These are phyloP conservation scores for Anhinga anhinga DNA, from an alignment of 2,113 vertebrate genomes.

Conservation along the genomic window DNA sequence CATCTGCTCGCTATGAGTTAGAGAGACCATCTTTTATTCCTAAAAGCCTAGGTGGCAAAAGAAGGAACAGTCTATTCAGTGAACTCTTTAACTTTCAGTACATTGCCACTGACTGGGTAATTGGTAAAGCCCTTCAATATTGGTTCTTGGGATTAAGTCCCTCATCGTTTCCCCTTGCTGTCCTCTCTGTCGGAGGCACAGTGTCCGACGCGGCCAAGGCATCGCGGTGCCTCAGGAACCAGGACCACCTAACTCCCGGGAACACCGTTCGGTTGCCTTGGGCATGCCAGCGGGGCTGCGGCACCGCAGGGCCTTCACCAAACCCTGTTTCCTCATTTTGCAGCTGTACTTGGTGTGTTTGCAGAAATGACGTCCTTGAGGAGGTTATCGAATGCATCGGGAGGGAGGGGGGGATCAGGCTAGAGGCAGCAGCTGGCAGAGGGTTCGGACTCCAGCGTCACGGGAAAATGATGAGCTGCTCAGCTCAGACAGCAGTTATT, in stretches of 20 bases:
- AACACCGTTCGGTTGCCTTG: rapidly evolving
- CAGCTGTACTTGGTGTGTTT: neutral
- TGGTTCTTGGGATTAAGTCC: neutral
- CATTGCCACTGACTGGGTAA: neutral
- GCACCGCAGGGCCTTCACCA: neutral
- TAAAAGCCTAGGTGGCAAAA: neutral
- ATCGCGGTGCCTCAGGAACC: rapidly evolving
- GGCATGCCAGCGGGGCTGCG: neutral
- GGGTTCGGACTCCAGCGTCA: rapidly evolving
- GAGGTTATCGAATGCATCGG: rapidly evolving
- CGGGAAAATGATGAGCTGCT: rapidly evolving
- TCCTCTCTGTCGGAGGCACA: neutral
- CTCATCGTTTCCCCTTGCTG: rapidly evolving
- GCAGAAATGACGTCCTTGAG: neutral
- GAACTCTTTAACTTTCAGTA: neutral
- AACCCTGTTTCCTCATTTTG: neutral
- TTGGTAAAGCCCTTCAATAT: neutral
- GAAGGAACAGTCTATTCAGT: neutral
- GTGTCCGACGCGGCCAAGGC: rapidly evolving
- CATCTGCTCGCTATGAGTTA: rapidly evolving
- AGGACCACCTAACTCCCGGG: neutral
- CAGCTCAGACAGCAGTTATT: neutral
- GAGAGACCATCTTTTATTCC: neutral
- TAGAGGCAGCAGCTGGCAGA: rapidly evolving
- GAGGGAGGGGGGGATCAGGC: neutral